Evolutionary conservation across 2,113 vertebrate species (phyloP).

Genomic region (Alces alces): DNA sequence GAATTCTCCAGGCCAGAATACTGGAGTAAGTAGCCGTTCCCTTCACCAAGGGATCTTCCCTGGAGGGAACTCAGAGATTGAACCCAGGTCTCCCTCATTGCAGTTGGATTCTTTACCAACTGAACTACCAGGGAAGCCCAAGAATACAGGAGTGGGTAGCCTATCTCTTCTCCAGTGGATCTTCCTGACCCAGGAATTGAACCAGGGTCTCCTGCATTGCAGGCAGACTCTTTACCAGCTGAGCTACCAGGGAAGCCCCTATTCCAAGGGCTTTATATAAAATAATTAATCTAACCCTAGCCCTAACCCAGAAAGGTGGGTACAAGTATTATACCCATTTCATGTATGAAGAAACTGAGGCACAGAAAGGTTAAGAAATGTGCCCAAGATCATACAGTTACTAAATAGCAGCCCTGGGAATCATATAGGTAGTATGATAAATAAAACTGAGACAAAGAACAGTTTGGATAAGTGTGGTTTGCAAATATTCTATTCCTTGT

Average conservation of each 20-base stretch:
- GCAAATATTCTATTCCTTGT: background rate
- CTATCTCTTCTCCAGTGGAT: background rate
- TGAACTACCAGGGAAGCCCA: background rate
- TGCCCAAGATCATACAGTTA: background rate
- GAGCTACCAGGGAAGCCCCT: background rate
- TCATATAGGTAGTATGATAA: background rate
- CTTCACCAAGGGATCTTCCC: background rate
- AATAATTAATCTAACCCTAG: background rate
- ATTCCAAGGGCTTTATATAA: background rate
- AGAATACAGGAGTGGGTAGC: background rate
- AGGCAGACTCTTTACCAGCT: background rate
- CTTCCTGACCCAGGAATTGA: background rate
- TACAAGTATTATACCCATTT: background rate
- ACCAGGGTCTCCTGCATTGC: background rate
- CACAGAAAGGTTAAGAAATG: background rate
- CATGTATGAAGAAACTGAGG: background rate
- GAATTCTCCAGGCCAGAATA: background rate
- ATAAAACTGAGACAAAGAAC: background rate
- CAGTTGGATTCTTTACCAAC: background rate
- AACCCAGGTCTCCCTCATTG: fast-evolving
- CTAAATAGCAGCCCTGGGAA: background rate
- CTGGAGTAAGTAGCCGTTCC: background rate
- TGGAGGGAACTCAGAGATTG: background rate
- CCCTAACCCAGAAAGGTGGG: background rate
- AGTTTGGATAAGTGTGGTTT: background rate